Evolutionary conservation across 2,888 invertebrate species (phyloP).

Genomic region (Blastobasis lacticolella): DNA sequence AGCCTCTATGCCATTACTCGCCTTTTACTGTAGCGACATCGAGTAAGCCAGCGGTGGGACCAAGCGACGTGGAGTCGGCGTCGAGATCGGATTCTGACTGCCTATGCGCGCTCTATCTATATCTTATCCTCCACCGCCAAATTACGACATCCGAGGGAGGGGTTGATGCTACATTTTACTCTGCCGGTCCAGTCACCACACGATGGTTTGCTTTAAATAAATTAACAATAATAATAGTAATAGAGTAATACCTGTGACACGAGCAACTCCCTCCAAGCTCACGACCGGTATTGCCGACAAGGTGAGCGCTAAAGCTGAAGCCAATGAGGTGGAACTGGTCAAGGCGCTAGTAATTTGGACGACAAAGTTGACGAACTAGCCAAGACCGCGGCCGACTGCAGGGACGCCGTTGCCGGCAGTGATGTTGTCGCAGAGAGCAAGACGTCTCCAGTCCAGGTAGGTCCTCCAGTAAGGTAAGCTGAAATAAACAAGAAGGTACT

Average conservation of each 20-base stretch:
- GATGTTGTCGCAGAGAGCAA: slow-evolving; percentile 26
- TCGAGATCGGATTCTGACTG: no score
- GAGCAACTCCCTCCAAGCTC: slow-evolving; percentile 32
- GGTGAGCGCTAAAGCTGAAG: slow-evolving; percentile 54
- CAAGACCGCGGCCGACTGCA: slow-evolving; percentile 38
- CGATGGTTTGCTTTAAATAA: no score
- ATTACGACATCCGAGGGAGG: neutral
- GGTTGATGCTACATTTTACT: neutral
- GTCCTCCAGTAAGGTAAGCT: slow-evolving; percentile 32
- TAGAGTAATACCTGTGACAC: slow-evolving; percentile 35
- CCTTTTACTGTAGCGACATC: no score
- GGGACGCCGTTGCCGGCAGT: slow-evolving; percentile 38
- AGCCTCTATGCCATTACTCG: no score
- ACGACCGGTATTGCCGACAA: slow-evolving; percentile 47
- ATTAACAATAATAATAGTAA: neutral
- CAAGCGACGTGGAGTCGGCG: no score
- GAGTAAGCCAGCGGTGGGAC: no score
- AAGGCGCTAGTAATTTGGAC: slow-evolving; percentile 26
- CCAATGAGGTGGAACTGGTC: slow-evolving; percentile 46
- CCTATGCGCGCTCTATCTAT: no score
- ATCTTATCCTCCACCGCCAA: neutral
- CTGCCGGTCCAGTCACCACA: no score
- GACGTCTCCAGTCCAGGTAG: slow-evolving; percentile 44
- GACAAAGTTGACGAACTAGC: slow-evolving; percentile 41
- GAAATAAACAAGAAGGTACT: slow-evolving; percentile 4